phyloP scores from a whole-genome alignment of 2,888 invertebrate genomes.

The Blastobasis lacticolella region DNA sequence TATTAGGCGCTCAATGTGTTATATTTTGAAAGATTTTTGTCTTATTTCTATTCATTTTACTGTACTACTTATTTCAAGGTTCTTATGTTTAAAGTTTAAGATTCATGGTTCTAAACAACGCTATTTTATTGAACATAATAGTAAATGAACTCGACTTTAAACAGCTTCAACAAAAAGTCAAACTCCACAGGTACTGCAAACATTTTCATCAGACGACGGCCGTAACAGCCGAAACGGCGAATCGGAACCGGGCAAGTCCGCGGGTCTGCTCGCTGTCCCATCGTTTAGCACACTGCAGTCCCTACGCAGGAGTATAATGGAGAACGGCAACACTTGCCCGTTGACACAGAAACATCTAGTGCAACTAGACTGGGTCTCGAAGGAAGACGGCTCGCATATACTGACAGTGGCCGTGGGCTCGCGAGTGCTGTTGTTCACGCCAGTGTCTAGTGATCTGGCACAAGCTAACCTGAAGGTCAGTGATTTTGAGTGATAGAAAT shows the following conservation, averaged over 20 bases:
- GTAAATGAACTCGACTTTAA: neutral
- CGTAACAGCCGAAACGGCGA: slow-evolving; percentile 74
- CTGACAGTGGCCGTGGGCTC: slow-evolving; percentile 96
- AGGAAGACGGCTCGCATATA: slow-evolving; percentile 98
- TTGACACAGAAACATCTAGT: slow-evolving; percentile 94
- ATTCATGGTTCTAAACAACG: too few relatives aligned
- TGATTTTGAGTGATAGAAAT: too few relatives aligned
- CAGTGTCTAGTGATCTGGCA: slow-evolving; percentile 94
- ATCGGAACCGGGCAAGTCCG: slow-evolving; percentile 67
- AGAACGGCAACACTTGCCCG: slow-evolving; percentile 93
- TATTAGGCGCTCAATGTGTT: too few relatives aligned
- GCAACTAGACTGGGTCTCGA: slow-evolving; percentile 98
- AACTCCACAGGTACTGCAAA: slow-evolving; percentile 77
- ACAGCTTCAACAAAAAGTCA: too few relatives aligned
- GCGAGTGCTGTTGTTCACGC: slow-evolving; percentile 92
- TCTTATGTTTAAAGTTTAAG: too few relatives aligned
- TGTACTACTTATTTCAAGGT: too few relatives aligned
- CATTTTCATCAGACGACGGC: slow-evolving; percentile 85
- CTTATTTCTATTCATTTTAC: too few relatives aligned
- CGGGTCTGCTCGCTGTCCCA: slow-evolving; percentile 87
- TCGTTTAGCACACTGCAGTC: slow-evolving; percentile 93
- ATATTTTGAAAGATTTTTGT: too few relatives aligned
- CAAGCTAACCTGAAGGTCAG: slow-evolving; percentile 90
- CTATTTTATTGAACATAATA: neutral
- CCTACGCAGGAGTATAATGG: slow-evolving; percentile 88